These are phyloP conservation scores for Andrena trimmerana DNA, from an alignment of 2,888 invertebrate genomes.

Conservation along the genomic window DNA sequence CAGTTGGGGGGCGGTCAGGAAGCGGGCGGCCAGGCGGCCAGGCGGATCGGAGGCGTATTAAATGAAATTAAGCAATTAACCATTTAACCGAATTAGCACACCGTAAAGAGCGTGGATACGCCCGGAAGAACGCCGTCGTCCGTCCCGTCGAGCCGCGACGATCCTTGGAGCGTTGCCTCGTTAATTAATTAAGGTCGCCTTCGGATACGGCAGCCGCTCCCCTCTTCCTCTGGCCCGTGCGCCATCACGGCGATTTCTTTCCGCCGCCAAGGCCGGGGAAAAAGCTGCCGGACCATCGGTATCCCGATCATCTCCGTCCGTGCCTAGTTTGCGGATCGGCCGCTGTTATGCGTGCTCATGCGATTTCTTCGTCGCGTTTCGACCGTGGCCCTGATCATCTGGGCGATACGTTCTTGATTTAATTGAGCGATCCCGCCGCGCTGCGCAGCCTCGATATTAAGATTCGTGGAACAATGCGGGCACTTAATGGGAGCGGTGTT, in stretches of 20 bases:
- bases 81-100: conserved; percentile 83
- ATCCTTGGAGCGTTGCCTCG: conserved; percentile 74
- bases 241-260: conserved; percentile 28
- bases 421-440: conserved; percentile 58
- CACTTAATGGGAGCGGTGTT: conserved; percentile 6
- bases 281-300: conserved; percentile 70
- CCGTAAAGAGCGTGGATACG: conserved; percentile 71
- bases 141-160: conserved; percentile 51
- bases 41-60: conserved; percentile 79
- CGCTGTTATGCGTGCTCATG: conserved; percentile 44
- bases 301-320: conserved; percentile 72
- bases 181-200: conserved; percentile 81
- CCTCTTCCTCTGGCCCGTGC: conserved; percentile 26
- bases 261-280: conserved; percentile 38
- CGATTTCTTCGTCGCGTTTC: conserved; percentile 62
- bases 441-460: conserved; percentile 23
- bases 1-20: conserved; percentile 47
- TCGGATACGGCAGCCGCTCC: conserved; percentile 52
- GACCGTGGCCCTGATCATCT: conserved; percentile 26
- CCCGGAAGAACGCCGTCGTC: conserved; percentile 64
- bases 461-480: conserved; percentile 38
- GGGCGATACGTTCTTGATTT: conserved; percentile 54
- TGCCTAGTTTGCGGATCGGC: conserved; percentile 71
- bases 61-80: conserved; percentile 84
- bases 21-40: conserved; percentile 67